Base-by-base conservation (phyloP, 2,797 vertebrate species). In the Paratrypauchen microcephalus region DNA sequence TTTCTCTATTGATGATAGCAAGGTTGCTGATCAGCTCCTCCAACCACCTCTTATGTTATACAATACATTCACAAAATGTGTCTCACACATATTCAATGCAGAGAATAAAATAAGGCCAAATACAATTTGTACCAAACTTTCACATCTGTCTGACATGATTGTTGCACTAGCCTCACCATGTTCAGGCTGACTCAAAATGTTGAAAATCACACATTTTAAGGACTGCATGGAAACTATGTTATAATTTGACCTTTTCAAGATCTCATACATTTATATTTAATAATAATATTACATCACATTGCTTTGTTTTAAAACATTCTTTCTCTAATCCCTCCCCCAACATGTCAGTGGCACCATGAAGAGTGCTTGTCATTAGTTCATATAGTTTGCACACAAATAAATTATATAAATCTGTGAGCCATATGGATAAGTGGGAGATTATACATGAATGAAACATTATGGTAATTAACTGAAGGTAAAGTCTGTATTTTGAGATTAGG, bases 1-100 rank as follows among this genome's bases (percentile, higher is more conserved):
- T 32, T 7, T 32, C 30, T 32, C 30, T 8, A 9, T 0, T 36
- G 32, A 36, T 36, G 32, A 36, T n/a, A 21, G 19, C 6, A n/a
- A 21, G 7, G 50, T 8, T 52, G 48, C 6, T 19, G n/a, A 52
- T 52, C 6, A 1, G 19, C 21, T 3, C 21, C 52, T 52, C 19
- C 19, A 8, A n/a, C 52, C 52, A 52, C 52, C 52, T 21, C 50
- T 21, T 23, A 23, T 86, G 92, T 95, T 93, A 92, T 91, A 92
- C 87, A 45, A 45, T 13, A 15, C 41, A 45, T 45, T 45, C 13
- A 41, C 39, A 41, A 41, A 41, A 41, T 13, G 39, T 41, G 41
- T 16, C 13, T 93, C 82, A 21, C 91, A 85, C 85, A 45, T 81
- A 90, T 91, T 93, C 87, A 79, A 88, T 45, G 13, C 13, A 45